These are phyloP conservation scores for Lagopus leucura DNA, from an alignment of 2,113 vertebrate species.

Conservation along the genomic window DNA sequence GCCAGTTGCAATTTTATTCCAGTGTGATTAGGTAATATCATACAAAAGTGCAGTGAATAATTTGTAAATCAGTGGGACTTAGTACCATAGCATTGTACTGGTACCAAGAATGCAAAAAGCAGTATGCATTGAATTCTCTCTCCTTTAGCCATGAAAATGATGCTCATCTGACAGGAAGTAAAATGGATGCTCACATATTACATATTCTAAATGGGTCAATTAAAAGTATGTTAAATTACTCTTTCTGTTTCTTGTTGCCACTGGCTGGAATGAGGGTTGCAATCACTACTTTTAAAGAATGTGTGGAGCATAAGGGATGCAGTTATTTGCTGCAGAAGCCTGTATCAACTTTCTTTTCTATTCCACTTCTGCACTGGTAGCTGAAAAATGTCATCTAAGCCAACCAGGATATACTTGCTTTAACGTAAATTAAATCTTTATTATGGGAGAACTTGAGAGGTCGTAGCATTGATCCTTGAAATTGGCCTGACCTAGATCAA, in stretches of 20 bases:
- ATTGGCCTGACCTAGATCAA: conserved; percentile 48
- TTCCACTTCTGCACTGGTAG: background rate
- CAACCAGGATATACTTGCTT: background rate
- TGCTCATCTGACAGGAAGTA: background rate
- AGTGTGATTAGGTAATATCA: background rate
- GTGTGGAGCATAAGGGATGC: background rate
- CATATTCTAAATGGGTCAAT: background rate
- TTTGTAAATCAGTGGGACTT: background rate
- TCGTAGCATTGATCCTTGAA: conserved; percentile 28
- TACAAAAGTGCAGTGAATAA: background rate
- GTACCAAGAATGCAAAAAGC: background rate
- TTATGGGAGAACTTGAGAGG: background rate
- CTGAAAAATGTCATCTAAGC: background rate
- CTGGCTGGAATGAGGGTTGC: background rate
- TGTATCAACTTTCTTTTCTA: background rate
- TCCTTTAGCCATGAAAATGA: background rate
- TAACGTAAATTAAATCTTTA: conserved; percentile 11
- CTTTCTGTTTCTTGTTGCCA: background rate
- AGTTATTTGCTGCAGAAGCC: background rate
- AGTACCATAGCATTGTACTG: background rate
- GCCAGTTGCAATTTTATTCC: background rate
- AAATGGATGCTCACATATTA: background rate
- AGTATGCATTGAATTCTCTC: background rate
- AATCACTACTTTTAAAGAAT: background rate
- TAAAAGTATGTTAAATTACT: background rate